Percentiles rank a stretch among this genome's conserved stretches.
Conservation (phyloP, 1,140 invertebrate genomes). For the Spodoptera frugiperda region DNA sequence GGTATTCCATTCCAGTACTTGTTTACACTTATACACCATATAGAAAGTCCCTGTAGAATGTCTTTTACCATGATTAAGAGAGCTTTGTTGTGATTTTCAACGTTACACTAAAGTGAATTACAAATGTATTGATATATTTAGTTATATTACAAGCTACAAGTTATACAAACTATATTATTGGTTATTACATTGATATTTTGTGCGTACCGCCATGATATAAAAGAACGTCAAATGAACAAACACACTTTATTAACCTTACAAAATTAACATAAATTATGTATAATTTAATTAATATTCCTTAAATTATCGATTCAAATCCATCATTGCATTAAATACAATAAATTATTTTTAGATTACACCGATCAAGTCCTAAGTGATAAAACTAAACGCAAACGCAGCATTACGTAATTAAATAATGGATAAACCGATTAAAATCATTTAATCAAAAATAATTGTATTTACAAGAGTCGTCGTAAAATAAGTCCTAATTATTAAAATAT, state of each 20-base stretch:
- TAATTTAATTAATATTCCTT: slow-evolving; percentile 62
- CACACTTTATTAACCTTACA: slow-evolving; percentile 30
- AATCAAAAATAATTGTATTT: slow-evolving; percentile 46
- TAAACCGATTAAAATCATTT: slow-evolving; percentile 44
- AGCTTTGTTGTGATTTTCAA: slow-evolving; percentile 60
- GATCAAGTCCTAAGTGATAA: slow-evolving; percentile 17
- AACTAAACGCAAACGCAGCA: slow-evolving; percentile 36
- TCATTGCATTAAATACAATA: slow-evolving; percentile 63
- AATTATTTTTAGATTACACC: slow-evolving; percentile 51
- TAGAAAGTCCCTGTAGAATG: slow-evolving; percentile 75
- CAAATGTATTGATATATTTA: slow-evolving; percentile 44
- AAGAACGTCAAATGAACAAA: slow-evolving; percentile 25
- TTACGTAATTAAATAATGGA: slow-evolving; percentile 42
- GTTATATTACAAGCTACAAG: slow-evolving; percentile 38
- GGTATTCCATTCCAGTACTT: slow-evolving; percentile 40
- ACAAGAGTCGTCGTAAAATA: slow-evolving; percentile 35
- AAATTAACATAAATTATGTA: slow-evolving; percentile 40
- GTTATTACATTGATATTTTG: slow-evolving; percentile 48
- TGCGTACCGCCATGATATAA: slow-evolving; percentile 45
- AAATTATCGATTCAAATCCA: slow-evolving; percentile 72
- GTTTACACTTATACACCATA: slow-evolving; percentile 42
- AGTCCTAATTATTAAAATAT: slow-evolving; percentile 41
- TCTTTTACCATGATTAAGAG: slow-evolving; percentile 70
- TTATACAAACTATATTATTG: slow-evolving; percentile 38
- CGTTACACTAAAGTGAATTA: slow-evolving; percentile 42